These are phyloP conservation scores for Eurytoma californica DNA, from an alignment of 2,888 invertebrate species.

Conservation along the genomic window DNA sequence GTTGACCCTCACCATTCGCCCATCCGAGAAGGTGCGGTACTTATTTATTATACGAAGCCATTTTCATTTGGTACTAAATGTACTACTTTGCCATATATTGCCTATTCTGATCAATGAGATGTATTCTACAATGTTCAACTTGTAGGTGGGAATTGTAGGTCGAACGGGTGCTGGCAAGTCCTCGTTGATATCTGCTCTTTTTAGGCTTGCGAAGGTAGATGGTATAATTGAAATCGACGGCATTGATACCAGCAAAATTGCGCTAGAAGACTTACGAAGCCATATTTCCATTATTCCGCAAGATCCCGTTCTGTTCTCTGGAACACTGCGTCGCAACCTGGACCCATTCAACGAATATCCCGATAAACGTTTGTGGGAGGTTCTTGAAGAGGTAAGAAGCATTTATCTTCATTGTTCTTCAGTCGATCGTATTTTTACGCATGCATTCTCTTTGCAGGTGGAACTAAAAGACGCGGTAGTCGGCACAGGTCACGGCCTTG, in stretches of 20 bases:
- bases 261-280: slow-evolving; percentile 78
- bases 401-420: neutral
- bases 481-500: slow-evolving; percentile 78
- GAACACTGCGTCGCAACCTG: slow-evolving; percentile 80
- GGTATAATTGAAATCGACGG: slow-evolving; percentile 81
- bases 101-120: no score
- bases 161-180: slow-evolving; percentile 86
- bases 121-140: slow-evolving; percentile 15
- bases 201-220: slow-evolving; percentile 80
- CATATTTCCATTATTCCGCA: slow-evolving; percentile 82
- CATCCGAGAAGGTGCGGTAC: slow-evolving; percentile 71
- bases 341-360: slow-evolving; percentile 80
- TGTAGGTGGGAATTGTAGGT: slow-evolving; percentile 81
- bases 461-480: slow-evolving; percentile 83
- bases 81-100: no score
- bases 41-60: no score
- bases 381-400: slow-evolving; percentile 76
- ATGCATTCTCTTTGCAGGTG: slow-evolving; percentile 76
- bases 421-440: neutral
- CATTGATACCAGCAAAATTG: slow-evolving; percentile 76
- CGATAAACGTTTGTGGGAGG: slow-evolving; percentile 77
- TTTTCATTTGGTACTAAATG: no score
- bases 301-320: slow-evolving; percentile 82
- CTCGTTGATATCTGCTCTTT: slow-evolving; percentile 83
- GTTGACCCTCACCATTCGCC: slow-evolving; percentile 69